Percentiles rank a stretch among this genome's conserved stretches.
phyloP scores from a whole-genome alignment of 2,113 vertebrate genomes.

The Pomatorhinus ruficollis region DNA sequence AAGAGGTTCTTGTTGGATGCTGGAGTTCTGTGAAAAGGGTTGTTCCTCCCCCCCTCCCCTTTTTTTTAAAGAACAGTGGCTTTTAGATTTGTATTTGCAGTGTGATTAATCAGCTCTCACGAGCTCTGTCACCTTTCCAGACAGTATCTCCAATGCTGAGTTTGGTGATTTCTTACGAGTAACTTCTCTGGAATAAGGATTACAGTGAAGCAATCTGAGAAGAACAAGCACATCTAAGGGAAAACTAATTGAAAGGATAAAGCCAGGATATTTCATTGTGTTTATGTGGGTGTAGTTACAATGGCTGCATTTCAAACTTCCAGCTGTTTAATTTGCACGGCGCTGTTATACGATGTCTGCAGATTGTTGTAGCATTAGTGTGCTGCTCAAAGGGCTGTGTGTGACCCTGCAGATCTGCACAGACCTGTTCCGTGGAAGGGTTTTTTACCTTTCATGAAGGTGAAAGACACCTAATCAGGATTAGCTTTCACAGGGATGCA shows the following conservation, averaged over 20 bases:
- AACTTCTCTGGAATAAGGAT: background rate
- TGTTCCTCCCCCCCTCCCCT: accelerated
- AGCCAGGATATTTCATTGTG: background rate
- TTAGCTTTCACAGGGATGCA: background rate
- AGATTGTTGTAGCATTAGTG: background rate
- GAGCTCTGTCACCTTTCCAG: background rate
- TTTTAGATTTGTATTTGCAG: background rate
- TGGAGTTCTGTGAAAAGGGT: background rate
- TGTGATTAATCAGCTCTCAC: background rate
- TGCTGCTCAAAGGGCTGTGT: background rate
- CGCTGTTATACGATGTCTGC: background rate
- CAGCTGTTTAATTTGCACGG: background rate
- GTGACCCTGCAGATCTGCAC: background rate
- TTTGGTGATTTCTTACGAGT: background rate
- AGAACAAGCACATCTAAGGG: background rate
- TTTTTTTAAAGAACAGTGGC: background rate
- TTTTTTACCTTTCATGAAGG: background rate
- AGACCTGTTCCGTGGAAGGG: background rate
- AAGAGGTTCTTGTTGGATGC: background rate
- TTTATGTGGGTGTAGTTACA: background rate
- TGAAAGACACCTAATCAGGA: background rate
- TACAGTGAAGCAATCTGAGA: background rate
- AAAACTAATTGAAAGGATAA: background rate
- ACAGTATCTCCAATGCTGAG: background rate
- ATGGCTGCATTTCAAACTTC: background rate